A percentile compares a stretch with the other conserved stretches of the same genome.
phyloP scores from a whole-genome alignment of 2,113 vertebrate genomes.

The Cygnus buccinator region DNA sequence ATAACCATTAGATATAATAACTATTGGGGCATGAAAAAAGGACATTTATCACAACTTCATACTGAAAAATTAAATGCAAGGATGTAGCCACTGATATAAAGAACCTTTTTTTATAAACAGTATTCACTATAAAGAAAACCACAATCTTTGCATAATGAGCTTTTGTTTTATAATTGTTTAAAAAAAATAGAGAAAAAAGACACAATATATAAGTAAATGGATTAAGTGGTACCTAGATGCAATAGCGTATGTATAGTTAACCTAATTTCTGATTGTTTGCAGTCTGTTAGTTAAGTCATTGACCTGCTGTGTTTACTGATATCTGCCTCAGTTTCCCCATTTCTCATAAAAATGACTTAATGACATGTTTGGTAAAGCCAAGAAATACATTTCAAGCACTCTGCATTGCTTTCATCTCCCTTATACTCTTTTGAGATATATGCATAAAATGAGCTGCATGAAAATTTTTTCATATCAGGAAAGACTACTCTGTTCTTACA shows the following conservation, averaged over 20 bases:
- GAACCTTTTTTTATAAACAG: background rate
- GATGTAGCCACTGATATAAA: background rate
- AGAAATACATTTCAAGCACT: background rate
- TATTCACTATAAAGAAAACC: background rate
- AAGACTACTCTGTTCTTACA: background rate
- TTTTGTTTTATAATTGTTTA: background rate
- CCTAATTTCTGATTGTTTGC: background rate
- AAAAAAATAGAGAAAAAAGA: background rate
- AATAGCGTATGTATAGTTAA: background rate
- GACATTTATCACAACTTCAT: background rate
- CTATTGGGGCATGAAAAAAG: background rate
- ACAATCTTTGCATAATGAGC: background rate
- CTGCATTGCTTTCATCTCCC: background rate
- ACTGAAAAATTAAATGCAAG: background rate
- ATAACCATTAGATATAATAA: conserved; percentile 23
- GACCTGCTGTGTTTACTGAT: background rate
- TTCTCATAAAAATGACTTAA: background rate
- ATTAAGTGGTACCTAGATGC: background rate
- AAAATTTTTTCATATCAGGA: background rate
- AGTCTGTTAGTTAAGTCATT: background rate
- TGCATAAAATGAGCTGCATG: background rate
- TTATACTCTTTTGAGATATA: background rate
- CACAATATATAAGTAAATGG: background rate
- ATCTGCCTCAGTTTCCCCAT: background rate
- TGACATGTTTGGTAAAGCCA: background rate